Evolutionary conservation across 1,140 invertebrate species (phyloP).

Genomic region (Diorhabda elongata): DNA sequence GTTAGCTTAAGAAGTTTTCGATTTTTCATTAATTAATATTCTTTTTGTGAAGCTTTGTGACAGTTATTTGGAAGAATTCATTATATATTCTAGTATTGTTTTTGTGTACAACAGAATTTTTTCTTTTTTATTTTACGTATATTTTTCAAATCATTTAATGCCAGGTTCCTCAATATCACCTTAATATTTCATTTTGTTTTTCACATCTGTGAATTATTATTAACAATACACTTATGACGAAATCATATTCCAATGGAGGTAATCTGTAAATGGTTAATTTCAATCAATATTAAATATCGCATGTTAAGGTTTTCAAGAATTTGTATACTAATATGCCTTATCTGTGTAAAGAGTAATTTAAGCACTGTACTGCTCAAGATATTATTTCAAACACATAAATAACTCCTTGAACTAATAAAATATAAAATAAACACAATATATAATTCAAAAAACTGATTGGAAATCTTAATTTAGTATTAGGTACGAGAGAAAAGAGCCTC

Average conservation of each 20-base stretch:
- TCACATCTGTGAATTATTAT: too few species aligned
- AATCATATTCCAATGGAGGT: not conserved
- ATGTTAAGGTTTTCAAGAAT: slow-evolving; percentile 7
- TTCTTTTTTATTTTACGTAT: too few species aligned
- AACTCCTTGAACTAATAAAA: slow-evolving; percentile 23
- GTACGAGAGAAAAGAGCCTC: slow-evolving; percentile 25
- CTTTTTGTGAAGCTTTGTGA: too few species aligned
- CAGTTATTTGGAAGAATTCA: too few species aligned
- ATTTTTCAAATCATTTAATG: too few species aligned
- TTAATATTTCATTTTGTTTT: too few species aligned
- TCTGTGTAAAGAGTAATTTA: slow-evolving; percentile 2
- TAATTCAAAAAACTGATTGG: slow-evolving; percentile 33
- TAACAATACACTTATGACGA: too few species aligned
- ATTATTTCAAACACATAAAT: slow-evolving; percentile 22
- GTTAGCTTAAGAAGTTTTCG: too few species aligned
- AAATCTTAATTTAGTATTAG: slow-evolving; percentile 34
- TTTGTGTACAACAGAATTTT: too few species aligned
- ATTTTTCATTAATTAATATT: too few species aligned
- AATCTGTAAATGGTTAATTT: not conserved
- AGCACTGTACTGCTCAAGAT: slow-evolving; percentile 12
- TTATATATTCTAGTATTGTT: too few species aligned
- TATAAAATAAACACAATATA: slow-evolving; percentile 28
- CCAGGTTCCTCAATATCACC: too few species aligned
- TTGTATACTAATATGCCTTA: slow-evolving; percentile 11
- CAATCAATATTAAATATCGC: not conserved